phyloP scores from a whole-genome alignment of 2,797 vertebrate species.

The Acipenser oxyrinchus region DNA sequence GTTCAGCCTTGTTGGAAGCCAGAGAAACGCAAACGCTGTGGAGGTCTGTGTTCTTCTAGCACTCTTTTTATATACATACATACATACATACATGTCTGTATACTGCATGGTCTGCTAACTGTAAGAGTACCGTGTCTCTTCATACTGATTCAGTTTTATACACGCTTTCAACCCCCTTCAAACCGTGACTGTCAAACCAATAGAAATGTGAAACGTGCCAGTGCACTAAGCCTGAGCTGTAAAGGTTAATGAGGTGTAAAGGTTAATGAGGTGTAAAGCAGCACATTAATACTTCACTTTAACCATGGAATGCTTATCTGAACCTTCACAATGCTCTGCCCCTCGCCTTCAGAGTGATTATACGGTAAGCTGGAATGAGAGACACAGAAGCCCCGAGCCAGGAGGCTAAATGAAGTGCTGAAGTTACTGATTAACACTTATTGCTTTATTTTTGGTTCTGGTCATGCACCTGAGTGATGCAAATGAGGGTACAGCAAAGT shows the following conservation, averaged over 20 bases:
- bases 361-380: not conserved
- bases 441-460: slow-evolving; percentile 32
- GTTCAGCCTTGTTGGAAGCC: no score
- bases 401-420: slow-evolving; percentile 12
- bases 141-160: no score
- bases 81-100: no score
- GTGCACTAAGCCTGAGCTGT: slow-evolving; percentile 10
- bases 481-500: slow-evolving; percentile 31
- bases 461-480: slow-evolving; percentile 18
- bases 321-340: not conserved
- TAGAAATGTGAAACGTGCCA: not conserved
- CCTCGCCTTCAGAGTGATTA: not conserved
- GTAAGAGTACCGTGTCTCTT: no score
- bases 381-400: not conserved
- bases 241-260: slow-evolving; percentile 13
- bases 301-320: slow-evolving; percentile 4
- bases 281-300: slow-evolving; percentile 4
- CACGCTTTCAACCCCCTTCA: no score
- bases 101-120: no score
- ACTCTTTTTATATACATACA: no score
- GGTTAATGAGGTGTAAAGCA: slow-evolving; percentile 12
- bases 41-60: no score
- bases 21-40: no score
- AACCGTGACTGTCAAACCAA: no score
- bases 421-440: slow-evolving; percentile 58